These are phyloP conservation scores for Parochlus steinenii DNA, from an alignment of 2,888 invertebrate genomes.

Conservation along the genomic window DNA sequence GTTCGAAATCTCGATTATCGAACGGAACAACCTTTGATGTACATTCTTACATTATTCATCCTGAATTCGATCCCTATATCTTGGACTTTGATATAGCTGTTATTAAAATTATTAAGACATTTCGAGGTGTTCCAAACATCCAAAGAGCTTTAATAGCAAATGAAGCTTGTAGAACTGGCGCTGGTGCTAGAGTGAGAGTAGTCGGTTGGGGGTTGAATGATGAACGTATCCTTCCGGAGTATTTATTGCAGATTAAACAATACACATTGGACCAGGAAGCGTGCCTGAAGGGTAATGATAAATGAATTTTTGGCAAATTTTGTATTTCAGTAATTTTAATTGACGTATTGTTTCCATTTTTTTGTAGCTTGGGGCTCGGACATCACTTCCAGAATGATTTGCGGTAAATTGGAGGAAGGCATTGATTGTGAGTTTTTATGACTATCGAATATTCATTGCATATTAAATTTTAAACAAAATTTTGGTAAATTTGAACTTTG, in stretches of 20 bases:
- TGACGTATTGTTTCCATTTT: too few relatives aligned
- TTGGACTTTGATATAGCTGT: conserved; percentile 8
- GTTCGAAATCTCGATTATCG: neutral
- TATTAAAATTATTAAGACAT: conserved; percentile 2
- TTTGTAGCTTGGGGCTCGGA: too few relatives aligned
- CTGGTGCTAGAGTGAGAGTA: neutral
- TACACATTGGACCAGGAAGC: neutral
- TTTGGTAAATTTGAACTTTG: too few relatives aligned
- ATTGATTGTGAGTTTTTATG: too few relatives aligned
- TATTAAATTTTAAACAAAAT: too few relatives aligned
- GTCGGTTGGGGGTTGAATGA: conserved; percentile 9
- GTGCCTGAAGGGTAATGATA: too few relatives aligned
- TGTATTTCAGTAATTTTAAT: too few relatives aligned
- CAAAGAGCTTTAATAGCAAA: conserved; percentile 1
- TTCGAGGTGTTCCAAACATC: conserved; percentile 3
- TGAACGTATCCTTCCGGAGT: neutral
- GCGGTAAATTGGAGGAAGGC: too few relatives aligned
- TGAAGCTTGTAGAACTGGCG: conserved; percentile 4
- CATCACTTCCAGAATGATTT: too few relatives aligned
- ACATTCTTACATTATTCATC: conserved; percentile 5
- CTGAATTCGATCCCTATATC: conserved; percentile 1
- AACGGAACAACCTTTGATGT: conserved; percentile 1
- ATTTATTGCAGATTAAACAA: conserved; percentile 5
- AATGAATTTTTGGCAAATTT: too few relatives aligned
- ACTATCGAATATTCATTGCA: too few relatives aligned